Evolutionary conservation across 2,113 vertebrate species (phyloP).

Genomic region (Lophotis ruficrista): DNA sequence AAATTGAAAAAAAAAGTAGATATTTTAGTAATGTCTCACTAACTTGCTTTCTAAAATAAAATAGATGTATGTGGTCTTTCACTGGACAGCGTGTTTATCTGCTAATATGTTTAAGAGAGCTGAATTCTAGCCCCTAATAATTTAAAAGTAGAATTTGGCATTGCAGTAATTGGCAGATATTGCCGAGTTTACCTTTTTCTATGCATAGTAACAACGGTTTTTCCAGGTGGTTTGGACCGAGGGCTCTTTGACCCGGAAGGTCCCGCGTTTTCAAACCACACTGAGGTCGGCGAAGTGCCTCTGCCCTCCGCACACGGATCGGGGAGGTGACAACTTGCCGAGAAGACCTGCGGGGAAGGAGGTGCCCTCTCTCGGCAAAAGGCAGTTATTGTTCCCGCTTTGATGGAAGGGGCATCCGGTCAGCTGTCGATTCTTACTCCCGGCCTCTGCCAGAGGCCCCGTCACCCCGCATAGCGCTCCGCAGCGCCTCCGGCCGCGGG

Average conservation of each 20-base stretch:
- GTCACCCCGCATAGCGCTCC: accelerated
- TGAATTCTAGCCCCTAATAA: background rate
- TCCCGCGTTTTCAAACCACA: accelerated
- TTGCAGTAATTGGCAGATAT: background rate
- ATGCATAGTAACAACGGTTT: background rate
- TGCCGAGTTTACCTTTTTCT: background rate
- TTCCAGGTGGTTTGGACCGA: background rate
- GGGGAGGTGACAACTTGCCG: too few relatives aligned
- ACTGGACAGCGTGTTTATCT: background rate
- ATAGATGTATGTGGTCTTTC: background rate
- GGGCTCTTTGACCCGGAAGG: background rate
- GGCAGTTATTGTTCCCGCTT: background rate
- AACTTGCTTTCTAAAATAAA: background rate
- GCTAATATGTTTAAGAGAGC: background rate
- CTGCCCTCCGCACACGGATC: background rate
- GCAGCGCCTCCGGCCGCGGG: background rate
- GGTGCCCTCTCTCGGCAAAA: slow-evolving; percentile 39
- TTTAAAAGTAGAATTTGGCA: background rate
- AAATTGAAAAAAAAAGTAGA: background rate
- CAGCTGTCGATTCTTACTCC: accelerated
- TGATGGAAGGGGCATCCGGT: accelerated
- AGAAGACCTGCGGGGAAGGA: background rate
- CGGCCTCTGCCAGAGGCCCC: accelerated
- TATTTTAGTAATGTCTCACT: background rate
- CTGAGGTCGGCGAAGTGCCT: background rate